Evolutionary conservation across 2,888 invertebrate genomes (phyloP).

Genomic region (Neoascia interrupta): DNA sequence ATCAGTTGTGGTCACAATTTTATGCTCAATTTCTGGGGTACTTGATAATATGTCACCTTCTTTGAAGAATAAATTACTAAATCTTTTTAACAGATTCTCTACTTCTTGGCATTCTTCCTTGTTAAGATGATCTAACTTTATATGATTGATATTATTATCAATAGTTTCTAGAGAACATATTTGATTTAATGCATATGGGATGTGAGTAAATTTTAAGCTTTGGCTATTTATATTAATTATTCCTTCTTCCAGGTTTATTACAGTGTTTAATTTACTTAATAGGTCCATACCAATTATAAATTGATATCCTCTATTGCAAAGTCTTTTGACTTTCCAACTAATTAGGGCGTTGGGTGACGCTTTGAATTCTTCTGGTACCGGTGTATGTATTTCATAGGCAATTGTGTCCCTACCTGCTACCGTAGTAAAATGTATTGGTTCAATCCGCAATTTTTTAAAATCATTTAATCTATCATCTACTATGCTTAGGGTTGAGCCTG

Average conservation of each 20-base stretch:
- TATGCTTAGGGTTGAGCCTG: conserved; percentile 1
- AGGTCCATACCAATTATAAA: conserved; percentile 11
- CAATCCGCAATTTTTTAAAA: neutral
- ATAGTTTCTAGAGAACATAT: neutral
- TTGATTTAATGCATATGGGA: neutral
- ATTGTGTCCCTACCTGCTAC: neutral
- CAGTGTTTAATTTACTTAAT: neutral
- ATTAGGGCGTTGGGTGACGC: neutral
- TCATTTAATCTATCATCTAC: neutral
- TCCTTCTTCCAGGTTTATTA: conserved; percentile 2
- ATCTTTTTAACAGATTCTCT: neutral
- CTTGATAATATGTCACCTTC: conserved; percentile 14
- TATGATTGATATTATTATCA: neutral
- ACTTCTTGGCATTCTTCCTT: neutral
- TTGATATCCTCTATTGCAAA: conserved; percentile 12
- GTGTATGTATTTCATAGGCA: conserved; percentile 6
- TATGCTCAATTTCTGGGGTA: conserved; percentile 1
- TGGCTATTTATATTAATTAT: neutral
- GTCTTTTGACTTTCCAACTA: conserved; percentile 29
- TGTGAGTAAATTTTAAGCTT: neutral
- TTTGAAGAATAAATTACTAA: conserved; percentile 13
- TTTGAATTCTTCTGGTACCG: conserved; percentile 1
- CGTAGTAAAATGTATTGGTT: conserved; percentile 12
- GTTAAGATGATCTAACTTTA: conserved; percentile 8
- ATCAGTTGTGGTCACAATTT: conserved; percentile 5